phyloP scores from a whole-genome alignment of 2,888 invertebrate species.

The Scrobipalpa atriplicella region DNA sequence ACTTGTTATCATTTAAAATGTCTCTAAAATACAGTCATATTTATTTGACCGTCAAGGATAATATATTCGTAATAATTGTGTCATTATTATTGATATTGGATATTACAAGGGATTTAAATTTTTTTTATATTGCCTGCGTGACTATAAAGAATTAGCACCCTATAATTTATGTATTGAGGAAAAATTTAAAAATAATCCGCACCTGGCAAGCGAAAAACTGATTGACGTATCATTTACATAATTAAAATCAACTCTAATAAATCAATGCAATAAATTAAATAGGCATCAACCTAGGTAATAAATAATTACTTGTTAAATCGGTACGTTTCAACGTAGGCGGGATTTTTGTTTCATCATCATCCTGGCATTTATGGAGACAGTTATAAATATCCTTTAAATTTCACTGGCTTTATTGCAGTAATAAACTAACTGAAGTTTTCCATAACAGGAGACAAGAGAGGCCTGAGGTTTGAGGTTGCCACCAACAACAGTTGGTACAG shows the following conservation, averaged over 20 bases:
- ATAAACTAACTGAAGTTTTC: conserved; percentile 4
- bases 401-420: background rate
- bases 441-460: background rate
- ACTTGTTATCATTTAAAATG: too few species aligned
- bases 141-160: too few species aligned
- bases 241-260: conserved; percentile 3
- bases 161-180: too few species aligned
- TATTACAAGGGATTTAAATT: too few species aligned
- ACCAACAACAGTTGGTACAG: too few species aligned
- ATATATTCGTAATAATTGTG: too few species aligned
- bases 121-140: too few species aligned
- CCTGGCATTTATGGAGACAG: background rate
- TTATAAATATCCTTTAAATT: background rate
- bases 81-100: too few species aligned
- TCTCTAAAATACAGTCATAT: too few species aligned
- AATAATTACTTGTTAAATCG: conserved; percentile 2
- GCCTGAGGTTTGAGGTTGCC: too few species aligned
- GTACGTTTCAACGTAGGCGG: background rate
- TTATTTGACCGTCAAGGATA: too few species aligned
- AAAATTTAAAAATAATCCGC: background rate
- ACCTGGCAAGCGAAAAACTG: background rate
- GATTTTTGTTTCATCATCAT: conserved; percentile 1
- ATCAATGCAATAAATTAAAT: background rate
- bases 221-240: conserved; percentile 2
- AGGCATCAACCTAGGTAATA: background rate